Percentiles rank a stretch among this genome's conserved stretches.
Conservation (phyloP, 1,140 invertebrate species). For the Drosophila ficusphila region DNA sequence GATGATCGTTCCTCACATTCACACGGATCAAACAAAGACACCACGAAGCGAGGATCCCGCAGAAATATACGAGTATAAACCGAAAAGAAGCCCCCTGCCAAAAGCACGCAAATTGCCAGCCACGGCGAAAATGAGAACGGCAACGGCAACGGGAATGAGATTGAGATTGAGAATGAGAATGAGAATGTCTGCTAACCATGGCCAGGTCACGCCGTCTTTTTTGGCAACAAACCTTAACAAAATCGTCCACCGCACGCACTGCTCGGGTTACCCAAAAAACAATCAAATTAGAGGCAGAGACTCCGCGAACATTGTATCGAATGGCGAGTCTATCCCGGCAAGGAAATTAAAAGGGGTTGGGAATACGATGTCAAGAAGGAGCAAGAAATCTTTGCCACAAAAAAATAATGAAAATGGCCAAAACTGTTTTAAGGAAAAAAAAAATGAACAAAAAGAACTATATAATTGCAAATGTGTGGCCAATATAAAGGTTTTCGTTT, state of each 20-base stretch:
- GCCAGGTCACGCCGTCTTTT: conserved; percentile 14
- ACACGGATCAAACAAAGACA: conserved; percentile 29
- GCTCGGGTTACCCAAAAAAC: conserved; percentile 26
- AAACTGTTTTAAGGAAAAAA: background rate
- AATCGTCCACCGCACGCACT: conserved; percentile 38
- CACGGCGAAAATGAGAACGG: too few species aligned
- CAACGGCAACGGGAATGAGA: too few species aligned
- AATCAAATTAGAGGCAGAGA: conserved; percentile 42
- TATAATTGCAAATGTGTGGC: too few species aligned
- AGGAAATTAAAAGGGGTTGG: conserved; percentile 21
- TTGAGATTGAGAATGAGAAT: too few species aligned
- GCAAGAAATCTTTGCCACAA: too few species aligned
- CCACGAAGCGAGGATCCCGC: conserved; percentile 5
- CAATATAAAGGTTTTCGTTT: too few species aligned
- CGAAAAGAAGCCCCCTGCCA: background rate
- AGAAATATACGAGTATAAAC: background rate
- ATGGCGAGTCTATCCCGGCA: background rate
- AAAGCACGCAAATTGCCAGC: conserved; percentile 34
- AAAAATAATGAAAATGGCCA: background rate
- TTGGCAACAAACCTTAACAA: conserved; percentile 5
- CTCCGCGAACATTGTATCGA: conserved; percentile 14
- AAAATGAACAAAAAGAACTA: too few species aligned
- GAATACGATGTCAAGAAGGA: background rate
- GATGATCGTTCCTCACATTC: conserved; percentile 17
- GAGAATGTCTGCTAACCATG: background rate